Percentiles rank a stretch among this genome's conserved stretches.
These are phyloP conservation scores for Corythaeola cristata DNA, from an alignment of 2,113 vertebrate genomes.

Conservation along the genomic window DNA sequence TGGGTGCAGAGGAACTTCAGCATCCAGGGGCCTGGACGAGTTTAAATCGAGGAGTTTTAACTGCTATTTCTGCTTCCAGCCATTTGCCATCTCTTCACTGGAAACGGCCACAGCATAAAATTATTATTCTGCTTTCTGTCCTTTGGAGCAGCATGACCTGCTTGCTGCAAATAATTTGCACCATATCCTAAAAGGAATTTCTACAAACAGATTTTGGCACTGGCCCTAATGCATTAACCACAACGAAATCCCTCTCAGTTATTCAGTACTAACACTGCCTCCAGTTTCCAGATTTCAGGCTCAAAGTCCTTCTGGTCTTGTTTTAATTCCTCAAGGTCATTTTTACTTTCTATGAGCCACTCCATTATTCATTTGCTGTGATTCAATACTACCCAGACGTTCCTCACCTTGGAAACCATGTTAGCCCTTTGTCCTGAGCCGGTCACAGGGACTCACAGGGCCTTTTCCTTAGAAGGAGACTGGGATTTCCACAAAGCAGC, in stretches of 20 bases:
- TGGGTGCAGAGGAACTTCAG: background rate
- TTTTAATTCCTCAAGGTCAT: conserved; percentile 19
- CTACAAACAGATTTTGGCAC: background rate
- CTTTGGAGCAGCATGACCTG: background rate
- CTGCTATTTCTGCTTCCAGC: background rate
- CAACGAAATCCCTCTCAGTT: background rate
- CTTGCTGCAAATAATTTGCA: background rate
- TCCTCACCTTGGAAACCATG: background rate
- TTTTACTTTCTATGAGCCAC: background rate
- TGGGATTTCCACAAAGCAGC: background rate
- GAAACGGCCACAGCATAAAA: background rate
- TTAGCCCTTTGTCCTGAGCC: background rate
- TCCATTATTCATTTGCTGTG: background rate
- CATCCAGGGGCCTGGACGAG: background rate
- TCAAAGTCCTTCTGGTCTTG: background rate
- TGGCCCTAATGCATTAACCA: background rate
- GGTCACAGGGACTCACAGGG: background rate
- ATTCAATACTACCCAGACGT: background rate
- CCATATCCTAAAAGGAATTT: background rate
- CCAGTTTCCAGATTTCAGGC: background rate
- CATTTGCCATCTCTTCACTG: background rate
- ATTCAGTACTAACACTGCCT: background rate
- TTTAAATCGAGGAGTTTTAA: background rate
- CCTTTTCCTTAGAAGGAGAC: background rate
- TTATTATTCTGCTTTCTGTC: background rate